Base-by-base conservation (phyloP, 2,797 vertebrate genomes). In the Odontamblyopus lacepedii region DNA sequence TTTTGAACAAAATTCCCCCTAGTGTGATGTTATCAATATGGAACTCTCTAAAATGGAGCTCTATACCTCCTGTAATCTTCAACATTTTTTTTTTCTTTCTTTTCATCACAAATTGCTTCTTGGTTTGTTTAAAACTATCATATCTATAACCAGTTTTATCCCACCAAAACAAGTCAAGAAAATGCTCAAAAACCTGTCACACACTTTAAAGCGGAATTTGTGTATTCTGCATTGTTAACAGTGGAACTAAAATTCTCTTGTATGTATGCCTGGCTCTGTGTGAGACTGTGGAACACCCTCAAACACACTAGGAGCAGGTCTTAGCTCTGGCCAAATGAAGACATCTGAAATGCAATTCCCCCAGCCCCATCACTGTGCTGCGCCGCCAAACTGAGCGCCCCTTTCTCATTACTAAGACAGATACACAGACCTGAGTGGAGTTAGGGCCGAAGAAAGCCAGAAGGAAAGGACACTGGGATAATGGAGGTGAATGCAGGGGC, bases 341-440 rank as follows among this genome's bases (percentile, higher is more conserved):
- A 80, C 64, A 74, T 86, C 83, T 86, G 81, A 91, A 91, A 90
- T 91, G 89, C 85, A 90, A 86, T 92, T 87, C 90, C 84, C 71
- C 18, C 77, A 74, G 75, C 69, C 72, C 73, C 76, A 84, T 81
- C 81, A 74, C 82, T 81, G 71, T 75, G 78, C 75, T 69, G 75
- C 61, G 79, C 51, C 75, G 61, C 72, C 70, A 85, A 76, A 69
- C 73, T 68, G 73, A 70, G 73, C 71, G 75, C 85, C 82, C 76
- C 83, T 85, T 87, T 90, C 88, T 85, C 82, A 84, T 92, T 92
- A 89, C 84, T 61, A 77, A 74, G 85, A 89, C 78, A 60, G 88
- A 88, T 78, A 72, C 83, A 82, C 82, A 78, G 57, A 51, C 75
- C 72, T 19, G 67, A 69, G 48, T 12, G 60, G 61, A 38, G 66